Evolutionary conservation across 2,888 invertebrate genomes (phyloP), one percentile per base, ranked within the genome.

Genomic region (Amblyteles armatorius): DNA sequence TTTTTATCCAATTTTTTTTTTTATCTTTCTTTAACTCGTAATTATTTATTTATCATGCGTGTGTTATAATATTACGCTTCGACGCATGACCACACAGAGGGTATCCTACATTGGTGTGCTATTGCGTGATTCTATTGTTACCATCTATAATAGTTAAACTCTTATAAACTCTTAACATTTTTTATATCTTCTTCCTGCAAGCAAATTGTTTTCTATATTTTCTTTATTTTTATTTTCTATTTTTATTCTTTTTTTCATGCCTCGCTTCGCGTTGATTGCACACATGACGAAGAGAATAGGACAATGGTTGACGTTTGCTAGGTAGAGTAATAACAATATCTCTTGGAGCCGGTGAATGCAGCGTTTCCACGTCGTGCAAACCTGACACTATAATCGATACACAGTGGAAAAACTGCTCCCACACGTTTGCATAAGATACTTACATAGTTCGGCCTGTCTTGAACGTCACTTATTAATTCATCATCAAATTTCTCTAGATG

Each of bases 51-150:
- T 29, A 63, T 63, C 19, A 16, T 60, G 3, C 68, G 44, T 44
- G 11, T 3, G 74, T 79, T 83, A 65, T 69, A 71, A 83, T 55
- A 16, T 33, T 68, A 73, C 71, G 84, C 84, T 84, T 80, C 72
- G 72, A 79, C 57, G 85, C 82, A 85, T 85, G 82, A 74, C 26
- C 22, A 76, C 4, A 33, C 9, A 29, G n/a, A 50, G 68, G 72
- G 22, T 77, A 44, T 29, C 48, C 57, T 36, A n/a, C 52, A 74
- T 84, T 81, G 81, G 69, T 74, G 81, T 81, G 78, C 57, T 52
- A 57, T 79, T 68, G 74, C 78, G 68, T 77, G 29, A 76, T 67
- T 78, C 48, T 65, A 57, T 57, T 50, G 55, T 72, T 65, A 57
- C 5, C 52, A 9, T 40, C n/a, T 52, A 48, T 11, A 52, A 65